Evolutionary conservation across 2,797 vertebrate species (phyloP), one percentile per base, ranked within the genome.

Genomic region (Propithecus perrieri): DNA sequence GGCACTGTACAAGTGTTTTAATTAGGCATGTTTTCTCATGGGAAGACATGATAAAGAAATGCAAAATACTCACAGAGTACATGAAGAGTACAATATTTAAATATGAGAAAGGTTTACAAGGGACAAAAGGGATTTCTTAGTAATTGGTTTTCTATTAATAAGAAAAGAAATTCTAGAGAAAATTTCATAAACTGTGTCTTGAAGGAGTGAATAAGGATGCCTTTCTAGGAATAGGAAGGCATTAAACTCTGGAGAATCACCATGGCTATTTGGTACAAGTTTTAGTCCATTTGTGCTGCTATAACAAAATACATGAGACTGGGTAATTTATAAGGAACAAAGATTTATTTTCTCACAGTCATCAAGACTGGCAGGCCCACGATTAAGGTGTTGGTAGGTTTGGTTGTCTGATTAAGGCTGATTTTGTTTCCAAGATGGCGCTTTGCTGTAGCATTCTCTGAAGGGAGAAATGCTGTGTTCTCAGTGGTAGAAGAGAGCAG

Each of bases 71-170:
- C 67, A 61, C 78, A 65, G 41, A 85, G 41, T 85, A 90, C 22
- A 53, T 65, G 67, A 76, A 83, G 48, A 83, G n/a, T 92, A 65
- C 38, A 85, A 67, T 75, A 79, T 79, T 80, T 83, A 97, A 93
- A 93, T 94, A 75, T 83, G 71, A 91, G 57, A 94, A 95, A 97
- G 89, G 30, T n/a, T 94, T 94, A 86, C 50, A 83, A 28, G 38
- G 53, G 38, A 93, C 63, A 86, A 63, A 94, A 89, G 86, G 57
- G 86, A 97, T 93, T 97, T 96, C 83, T 89, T 83, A 75, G 78
- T 85, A 94, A 97, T 84, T 94, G 76, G n/a, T 63, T 94, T 97
- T 93, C 57, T 86, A 83, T 83, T 94, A 96, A 91, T 96, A 74
- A 91, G 78, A 86, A 93, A 79, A 57, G 50, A 38, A 89, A 85